phyloP scores from a whole-genome alignment of 2,888 invertebrate genomes.

The Zhuqinia jingwanae region DNA sequence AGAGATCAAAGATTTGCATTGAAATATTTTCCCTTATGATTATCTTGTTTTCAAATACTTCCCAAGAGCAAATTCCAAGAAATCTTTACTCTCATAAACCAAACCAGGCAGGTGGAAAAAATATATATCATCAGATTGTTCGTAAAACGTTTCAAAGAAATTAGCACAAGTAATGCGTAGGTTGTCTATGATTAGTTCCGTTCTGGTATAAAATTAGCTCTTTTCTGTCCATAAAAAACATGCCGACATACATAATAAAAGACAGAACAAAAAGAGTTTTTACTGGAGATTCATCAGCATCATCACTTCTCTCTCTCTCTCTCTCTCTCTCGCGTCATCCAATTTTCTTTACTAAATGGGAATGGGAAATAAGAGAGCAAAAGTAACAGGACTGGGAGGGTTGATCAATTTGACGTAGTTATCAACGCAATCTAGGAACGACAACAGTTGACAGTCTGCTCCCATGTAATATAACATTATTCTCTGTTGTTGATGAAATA shows the following conservation, averaged over 20 bases:
- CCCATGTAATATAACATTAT: neutral
- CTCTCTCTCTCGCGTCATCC: too few species aligned
- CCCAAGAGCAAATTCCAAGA: neutral
- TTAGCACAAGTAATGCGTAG: neutral
- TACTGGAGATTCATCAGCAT: neutral
- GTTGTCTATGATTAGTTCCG: neutral
- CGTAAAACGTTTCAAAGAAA: neutral
- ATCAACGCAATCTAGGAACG: conserved; percentile 19
- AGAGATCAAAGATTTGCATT: too few species aligned
- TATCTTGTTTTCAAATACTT: neutral
- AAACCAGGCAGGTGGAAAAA: conserved; percentile 1
- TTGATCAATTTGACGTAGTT: conserved; percentile 35
- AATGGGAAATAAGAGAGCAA: conserved; percentile 1
- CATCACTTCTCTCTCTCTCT: neutral
- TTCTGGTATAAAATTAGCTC: conserved; percentile 13
- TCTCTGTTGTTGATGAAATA: neutral
- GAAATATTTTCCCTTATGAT: too few species aligned
- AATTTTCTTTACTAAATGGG: conserved; percentile 3
- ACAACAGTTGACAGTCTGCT: conserved; percentile 27
- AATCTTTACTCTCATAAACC: neutral
- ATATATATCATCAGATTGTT: neutral
- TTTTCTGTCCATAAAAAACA: neutral
- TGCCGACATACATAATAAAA: neutral
- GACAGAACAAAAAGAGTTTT: neutral
- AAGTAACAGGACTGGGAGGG: neutral